phyloP scores from a whole-genome alignment of 2,888 invertebrate species.

The Eugnorisma glareosa region DNA sequence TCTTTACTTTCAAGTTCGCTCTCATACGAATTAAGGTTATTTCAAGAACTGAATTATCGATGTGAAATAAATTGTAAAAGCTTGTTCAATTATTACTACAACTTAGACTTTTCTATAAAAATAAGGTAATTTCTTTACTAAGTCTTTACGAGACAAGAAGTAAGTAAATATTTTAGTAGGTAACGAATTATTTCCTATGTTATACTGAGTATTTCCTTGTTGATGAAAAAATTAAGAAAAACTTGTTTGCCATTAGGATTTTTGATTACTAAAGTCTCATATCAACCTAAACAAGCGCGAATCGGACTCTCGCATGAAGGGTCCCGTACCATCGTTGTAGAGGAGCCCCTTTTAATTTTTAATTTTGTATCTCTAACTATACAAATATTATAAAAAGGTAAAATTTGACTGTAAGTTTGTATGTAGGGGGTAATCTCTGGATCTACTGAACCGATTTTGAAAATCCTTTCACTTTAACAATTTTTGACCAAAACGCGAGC shows the following conservation, averaged over 20 bases:
- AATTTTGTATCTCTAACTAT: too few species aligned
- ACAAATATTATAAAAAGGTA: too few species aligned
- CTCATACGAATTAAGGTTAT: neutral
- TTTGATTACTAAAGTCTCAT: neutral
- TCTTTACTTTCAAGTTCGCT: slow-evolving; percentile 1
- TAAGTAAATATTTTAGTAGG: neutral
- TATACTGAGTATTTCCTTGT: neutral
- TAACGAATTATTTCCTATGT: neutral
- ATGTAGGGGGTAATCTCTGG: too few species aligned
- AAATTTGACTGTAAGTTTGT: too few species aligned
- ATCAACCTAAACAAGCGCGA: too few species aligned
- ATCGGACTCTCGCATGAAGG: too few species aligned
- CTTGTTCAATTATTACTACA: neutral
- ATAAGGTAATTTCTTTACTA: neutral
- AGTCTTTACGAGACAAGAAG: neutral
- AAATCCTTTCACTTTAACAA: too few species aligned
- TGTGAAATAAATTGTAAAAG: neutral
- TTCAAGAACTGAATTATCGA: neutral
- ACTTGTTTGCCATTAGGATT: neutral
- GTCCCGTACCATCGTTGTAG: too few species aligned
- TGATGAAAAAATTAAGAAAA: neutral
- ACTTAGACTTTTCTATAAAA: neutral
- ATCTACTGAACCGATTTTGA: too few species aligned
- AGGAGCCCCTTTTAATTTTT: too few species aligned
- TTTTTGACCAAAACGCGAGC: too few species aligned